Evolutionary conservation across 2,888 invertebrate genomes (phyloP), one percentile per base, ranked within the genome.

Genomic region (Tinea pellionella): DNA sequence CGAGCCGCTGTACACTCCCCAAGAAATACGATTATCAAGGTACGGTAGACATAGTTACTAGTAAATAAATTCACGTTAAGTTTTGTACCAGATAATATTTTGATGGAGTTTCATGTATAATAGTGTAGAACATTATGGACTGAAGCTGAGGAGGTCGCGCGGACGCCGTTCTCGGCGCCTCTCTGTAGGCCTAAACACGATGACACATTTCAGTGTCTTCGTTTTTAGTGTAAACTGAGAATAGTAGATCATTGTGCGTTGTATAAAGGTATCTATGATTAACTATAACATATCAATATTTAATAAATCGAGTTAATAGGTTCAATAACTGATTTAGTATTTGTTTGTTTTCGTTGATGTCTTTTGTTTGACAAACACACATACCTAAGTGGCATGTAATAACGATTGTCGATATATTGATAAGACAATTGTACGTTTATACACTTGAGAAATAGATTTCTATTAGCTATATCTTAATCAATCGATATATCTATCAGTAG

Each of bases 321-420:
- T 53, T 53, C 53, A 53, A 53, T 53, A 53, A 53, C 18, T 24
- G 13, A 24, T 18, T 24, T 24, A 6, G 24, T 47, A 15, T 15
- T 47, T 47, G 53, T 53, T 57, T 32, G 15, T 57, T 57, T 32
- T 79, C 86, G 86, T 87, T 86, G 81, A 86, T 72, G 74, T 86
- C 86, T 87, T 85, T 86, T 81, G 68, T 72, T 73, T 24, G 32
- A 30, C 32, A 30, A 57, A 32, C 9, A 7, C n/a, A 53, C 8
- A 12, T 18, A 43, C 43, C 8, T 12, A 47, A 47, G 47, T 47
- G 47, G 47, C 16, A 16, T 15, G 47, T 47, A 15, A 47, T 16
- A 9, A 16, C 47, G 13, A 47, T 47, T 15, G 47, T 15, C 37
- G n/a, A 47, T 16, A 47, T n/a, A 47, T 47, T 47, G 53, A 53